Base-by-base conservation (phyloP, 2,113 vertebrate species). In the Austrofundulus limnaeus region DNA sequence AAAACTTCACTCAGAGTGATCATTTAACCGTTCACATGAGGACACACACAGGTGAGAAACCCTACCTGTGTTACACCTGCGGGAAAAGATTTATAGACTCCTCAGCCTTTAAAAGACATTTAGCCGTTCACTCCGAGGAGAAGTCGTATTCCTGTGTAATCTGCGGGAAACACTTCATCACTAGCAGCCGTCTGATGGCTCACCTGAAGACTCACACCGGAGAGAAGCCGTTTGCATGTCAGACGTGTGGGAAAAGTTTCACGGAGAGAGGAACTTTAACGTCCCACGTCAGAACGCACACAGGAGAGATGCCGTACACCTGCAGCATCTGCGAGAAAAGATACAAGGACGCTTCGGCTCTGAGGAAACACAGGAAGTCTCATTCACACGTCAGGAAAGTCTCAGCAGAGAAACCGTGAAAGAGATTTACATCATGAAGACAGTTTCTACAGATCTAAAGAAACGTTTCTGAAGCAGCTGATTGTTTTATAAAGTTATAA, bases 201-300 rank as follows among this genome's bases (percentile, higher is more conserved):
- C 67, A 70, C 34, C 16, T 47, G 34, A 34, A 21, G 11, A 61
- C 11, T 11, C 66, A 70, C 50, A 53, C 49, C 3, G 57, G 66
- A 20, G 57, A 61, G 57, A 70, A 47, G 14, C 66, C 57, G 21
- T 39, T n/a, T 5, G 9, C 28, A 7, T 70, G 66, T 16, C 15
- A 46, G 9, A 70, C 57, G 16, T 70, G 66, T 1, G 57, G 66
- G 0, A 52, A 53, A 19, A 9, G 21, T 14, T 70, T 61, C 23
- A 53, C 17, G 0, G 28, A 66, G 0, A 39, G 46, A 0, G 41
- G 16, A 23, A 53, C 20, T 58, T 31, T 9, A 21, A 58, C 1
- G 2, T 53, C 21, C n/a, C 66, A 70, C 21, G 11, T 43, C 8
- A 47, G 67, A 14, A 47, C 34, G 2, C 67, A 70, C 50, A 47